Evolutionary conservation across 2,113 vertebrate species (phyloP), one percentile per base, ranked within the genome.

Genomic region (Polypterus senegalus): DNA sequence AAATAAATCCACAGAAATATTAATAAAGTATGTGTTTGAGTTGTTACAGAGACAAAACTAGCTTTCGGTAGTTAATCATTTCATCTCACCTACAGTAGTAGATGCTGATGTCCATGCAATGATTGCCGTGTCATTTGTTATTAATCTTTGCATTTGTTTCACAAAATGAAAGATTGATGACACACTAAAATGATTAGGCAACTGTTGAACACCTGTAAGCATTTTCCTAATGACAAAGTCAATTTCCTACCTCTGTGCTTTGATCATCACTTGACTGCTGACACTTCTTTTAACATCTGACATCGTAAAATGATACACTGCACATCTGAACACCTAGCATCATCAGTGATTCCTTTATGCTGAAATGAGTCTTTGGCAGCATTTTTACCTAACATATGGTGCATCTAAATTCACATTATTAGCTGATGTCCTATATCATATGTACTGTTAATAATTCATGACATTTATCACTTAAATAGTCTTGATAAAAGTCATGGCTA

Each of bases 381-480:
- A 27, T 69, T 64, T 65, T 67, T 70, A 27, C 60, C 68, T 61
- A 73, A 68, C 84, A 85, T 84, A 86, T 86, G 83, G 82, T 70
- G 65, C 58, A 70, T 70, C 81, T 83, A 81, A 86, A 75, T 77
- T 75, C 71, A 71, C 73, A 84, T 83, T 81, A 83, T 86, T 79
- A 76, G 68, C 69, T 68, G 4, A 65, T 76, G 75, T 79, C 81
- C 72, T 84, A 82, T 73, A 82, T 83, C 82, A 83, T 72, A 75
- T 68, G 66, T 78, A 78, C 47, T 65, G 71, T 58, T 63, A 63
- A 79, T 79, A 73, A 78, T 78, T 69, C 70, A 66, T 66, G 68
- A 71, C 75, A 81, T 84, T 83, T 71, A 83, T 83, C 82, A 82
- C 74, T 76, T 65, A 3, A 60, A 67, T 68, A 63, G 66, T 75